Percentiles rank a stretch among this genome's conserved stretches.
phyloP scores from a whole-genome alignment of 2,113 vertebrate species.

The Peromyscus polionotus region DNA sequence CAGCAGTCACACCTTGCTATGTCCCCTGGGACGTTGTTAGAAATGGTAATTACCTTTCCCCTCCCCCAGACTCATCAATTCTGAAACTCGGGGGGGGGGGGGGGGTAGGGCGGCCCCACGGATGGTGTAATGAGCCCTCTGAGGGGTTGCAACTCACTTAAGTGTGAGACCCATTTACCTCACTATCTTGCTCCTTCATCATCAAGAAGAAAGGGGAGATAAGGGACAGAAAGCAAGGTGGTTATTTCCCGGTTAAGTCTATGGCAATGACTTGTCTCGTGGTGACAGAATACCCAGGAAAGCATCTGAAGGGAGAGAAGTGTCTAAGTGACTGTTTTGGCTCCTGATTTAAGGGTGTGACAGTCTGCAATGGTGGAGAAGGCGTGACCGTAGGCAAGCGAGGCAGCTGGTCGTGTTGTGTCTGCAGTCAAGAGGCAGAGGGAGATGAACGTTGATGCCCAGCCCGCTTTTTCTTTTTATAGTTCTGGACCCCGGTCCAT shows the following conservation, averaged over 20 bases:
- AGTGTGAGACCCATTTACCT: neutral
- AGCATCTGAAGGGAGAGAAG: too few species aligned
- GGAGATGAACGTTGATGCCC: neutral
- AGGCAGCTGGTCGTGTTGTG: too few species aligned
- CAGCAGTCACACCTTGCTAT: neutral
- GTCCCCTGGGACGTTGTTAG: conserved; percentile 58
- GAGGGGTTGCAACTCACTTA: neutral
- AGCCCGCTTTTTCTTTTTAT: neutral
- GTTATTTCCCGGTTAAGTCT: neutral
- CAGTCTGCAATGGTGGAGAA: too few species aligned
- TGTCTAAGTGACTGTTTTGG: neutral
- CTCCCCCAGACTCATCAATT: neutral
- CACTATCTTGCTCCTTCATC: neutral
- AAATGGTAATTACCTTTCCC: conserved; percentile 31
- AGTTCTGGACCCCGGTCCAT: neutral
- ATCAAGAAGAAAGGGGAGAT: neutral
- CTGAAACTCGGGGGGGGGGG: neutral
- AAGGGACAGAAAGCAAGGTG: neutral
- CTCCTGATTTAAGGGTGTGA: neutral
- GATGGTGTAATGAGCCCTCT: neutral
- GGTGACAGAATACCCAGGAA: neutral
- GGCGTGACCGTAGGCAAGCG: neutral
- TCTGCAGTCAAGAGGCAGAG: neutral
- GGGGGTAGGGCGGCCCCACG: neutral
- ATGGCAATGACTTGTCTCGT: too few species aligned